Evolutionary conservation across 2,797 vertebrate genomes (phyloP).

Genomic region (Falco peregrinus): DNA sequence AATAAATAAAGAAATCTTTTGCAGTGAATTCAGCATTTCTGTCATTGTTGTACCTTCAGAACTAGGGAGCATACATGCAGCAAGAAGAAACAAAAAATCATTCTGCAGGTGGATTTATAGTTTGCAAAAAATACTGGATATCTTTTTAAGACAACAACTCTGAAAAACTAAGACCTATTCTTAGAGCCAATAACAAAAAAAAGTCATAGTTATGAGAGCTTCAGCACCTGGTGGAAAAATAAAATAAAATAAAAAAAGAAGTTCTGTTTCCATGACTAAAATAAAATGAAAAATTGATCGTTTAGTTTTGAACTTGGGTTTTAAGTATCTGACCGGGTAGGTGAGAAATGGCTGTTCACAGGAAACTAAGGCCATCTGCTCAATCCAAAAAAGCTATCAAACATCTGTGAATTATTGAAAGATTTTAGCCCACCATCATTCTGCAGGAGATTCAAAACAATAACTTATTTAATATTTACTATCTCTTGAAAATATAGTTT

Average conservation of each 20-base stretch:
- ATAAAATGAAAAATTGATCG: not conserved
- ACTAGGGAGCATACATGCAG: not conserved
- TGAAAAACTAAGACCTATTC: not conserved
- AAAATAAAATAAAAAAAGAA: not conserved
- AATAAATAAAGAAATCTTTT: not conserved
- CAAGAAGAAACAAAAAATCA: not conserved
- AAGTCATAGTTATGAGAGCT: not conserved
- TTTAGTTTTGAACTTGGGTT: not conserved
- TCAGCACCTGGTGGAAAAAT: not conserved
- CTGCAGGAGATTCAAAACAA: not conserved
- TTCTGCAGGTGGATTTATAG: not conserved
- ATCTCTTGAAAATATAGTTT: not conserved
- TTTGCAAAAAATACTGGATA: not conserved
- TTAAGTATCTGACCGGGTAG: not conserved
- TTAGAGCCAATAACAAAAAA: not conserved
- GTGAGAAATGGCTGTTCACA: not conserved
- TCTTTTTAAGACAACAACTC: not conserved
- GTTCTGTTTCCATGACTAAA: not conserved
- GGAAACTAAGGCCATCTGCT: not conserved
- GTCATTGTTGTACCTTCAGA: not conserved
- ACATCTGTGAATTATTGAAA: not conserved
- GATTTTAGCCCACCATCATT: not conserved
- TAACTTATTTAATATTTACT: not conserved
- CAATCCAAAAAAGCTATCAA: not conserved
- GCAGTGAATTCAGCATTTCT: not conserved